A percentile compares a stretch with the other conserved stretches of the same genome.
Evolutionary conservation across 1,140 invertebrate genomes (phyloP).

Genomic region (Dolichoris vasculosae): DNA sequence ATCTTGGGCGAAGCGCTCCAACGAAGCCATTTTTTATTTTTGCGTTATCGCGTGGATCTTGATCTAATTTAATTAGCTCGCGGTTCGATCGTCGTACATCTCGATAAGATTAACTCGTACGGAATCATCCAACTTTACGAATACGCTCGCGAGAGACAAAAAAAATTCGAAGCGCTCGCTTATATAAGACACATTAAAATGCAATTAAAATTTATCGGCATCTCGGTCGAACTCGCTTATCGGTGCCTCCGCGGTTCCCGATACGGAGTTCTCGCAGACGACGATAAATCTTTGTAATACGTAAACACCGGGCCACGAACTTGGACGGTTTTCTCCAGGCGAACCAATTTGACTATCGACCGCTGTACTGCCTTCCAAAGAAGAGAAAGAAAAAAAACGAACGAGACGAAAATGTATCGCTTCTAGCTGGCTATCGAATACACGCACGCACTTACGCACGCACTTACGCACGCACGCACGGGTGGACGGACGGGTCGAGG

Average conservation of each 20-base stretch:
- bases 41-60: not conserved
- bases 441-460: too few relatives aligned
- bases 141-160: not conserved
- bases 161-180: not conserved
- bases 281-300: not conserved
- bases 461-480: too few relatives aligned
- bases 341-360: too few relatives aligned
- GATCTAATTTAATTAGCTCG: conserved; percentile 3
- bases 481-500: not conserved
- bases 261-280: not conserved
- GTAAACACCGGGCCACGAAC: too few relatives aligned
- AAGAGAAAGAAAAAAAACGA: too few relatives aligned
- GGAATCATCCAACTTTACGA: not conserved
- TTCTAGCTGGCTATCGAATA: too few relatives aligned
- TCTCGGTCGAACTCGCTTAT: not conserved
- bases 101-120: not conserved
- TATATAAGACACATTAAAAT: not conserved
- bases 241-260: not conserved
- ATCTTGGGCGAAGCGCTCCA: too few relatives aligned
- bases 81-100: not conserved
- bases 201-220: not conserved
- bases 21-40: too few relatives aligned
- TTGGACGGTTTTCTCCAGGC: too few relatives aligned
- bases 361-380: too few relatives aligned
- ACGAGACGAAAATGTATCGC: too few relatives aligned